Evolutionary conservation across 2,888 invertebrate species (phyloP).

Genomic region (Allacma fusca): DNA sequence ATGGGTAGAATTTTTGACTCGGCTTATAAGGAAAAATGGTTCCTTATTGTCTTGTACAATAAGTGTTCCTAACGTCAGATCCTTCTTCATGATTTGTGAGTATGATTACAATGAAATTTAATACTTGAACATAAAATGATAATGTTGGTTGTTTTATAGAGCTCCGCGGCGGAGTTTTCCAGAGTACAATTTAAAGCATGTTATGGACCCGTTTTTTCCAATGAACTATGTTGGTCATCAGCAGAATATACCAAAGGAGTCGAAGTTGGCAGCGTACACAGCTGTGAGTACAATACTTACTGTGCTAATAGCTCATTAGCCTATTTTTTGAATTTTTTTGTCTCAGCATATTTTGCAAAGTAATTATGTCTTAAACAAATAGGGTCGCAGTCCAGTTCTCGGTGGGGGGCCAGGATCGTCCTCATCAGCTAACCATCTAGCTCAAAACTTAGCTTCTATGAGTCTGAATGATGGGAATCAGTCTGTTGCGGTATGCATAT

Average conservation of each 20-base stretch:
- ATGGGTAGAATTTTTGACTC: too few species aligned
- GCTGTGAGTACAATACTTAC: slow-evolving; percentile 33
- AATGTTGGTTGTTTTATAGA: background rate
- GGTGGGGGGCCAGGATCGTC: slow-evolving; percentile 30
- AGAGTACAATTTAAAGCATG: slow-evolving; percentile 38
- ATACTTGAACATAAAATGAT: background rate
- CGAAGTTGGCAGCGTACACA: slow-evolving; percentile 46
- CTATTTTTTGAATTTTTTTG: background rate
- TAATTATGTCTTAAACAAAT: background rate
- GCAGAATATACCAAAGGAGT: slow-evolving; percentile 44
- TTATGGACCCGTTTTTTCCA: slow-evolving; percentile 48
- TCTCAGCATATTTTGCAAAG: background rate
- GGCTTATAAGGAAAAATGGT: too few species aligned
- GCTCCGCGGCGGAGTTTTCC: slow-evolving; percentile 28
- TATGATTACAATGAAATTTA: background rate
- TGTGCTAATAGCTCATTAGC: too few species aligned
- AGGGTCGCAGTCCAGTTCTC: slow-evolving; percentile 34
- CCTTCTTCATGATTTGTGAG: too few species aligned
- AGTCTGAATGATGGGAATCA: slow-evolving; percentile 36
- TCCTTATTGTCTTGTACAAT: too few species aligned
- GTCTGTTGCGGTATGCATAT: slow-evolving; percentile 28
- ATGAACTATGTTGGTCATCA: slow-evolving; percentile 44
- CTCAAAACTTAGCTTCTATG: slow-evolving; percentile 46
- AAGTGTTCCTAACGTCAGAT: too few species aligned
- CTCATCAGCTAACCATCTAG: slow-evolving; percentile 38